Evolutionary conservation across 2,888 invertebrate genomes (phyloP).

Genomic region (Acanthosepion esculentum): DNA sequence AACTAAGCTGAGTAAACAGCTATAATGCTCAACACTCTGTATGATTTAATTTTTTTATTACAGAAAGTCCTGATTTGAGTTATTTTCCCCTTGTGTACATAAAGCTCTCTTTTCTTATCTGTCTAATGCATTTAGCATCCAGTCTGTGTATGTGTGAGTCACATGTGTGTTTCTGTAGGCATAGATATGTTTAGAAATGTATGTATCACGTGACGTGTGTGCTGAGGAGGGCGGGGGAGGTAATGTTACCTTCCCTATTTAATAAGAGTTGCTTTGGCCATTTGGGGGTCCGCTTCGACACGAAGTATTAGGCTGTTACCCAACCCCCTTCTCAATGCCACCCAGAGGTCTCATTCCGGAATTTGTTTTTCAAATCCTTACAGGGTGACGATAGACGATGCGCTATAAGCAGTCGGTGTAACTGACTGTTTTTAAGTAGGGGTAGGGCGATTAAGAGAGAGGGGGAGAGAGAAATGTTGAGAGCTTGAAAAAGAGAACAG

Average conservation of each 20-base stretch:
- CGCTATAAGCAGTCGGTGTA: neutral
- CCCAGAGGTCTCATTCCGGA: neutral
- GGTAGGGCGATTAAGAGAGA: neutral
- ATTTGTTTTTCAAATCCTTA: neutral
- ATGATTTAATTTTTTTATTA: no score
- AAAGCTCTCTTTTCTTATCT: neutral
- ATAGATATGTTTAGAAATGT: neutral
- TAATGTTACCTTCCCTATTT: neutral
- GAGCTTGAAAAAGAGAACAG: neutral
- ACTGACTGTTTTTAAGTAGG: neutral
- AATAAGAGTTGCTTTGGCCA: neutral
- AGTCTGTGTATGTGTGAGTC: neutral
- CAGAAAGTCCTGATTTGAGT: no score
- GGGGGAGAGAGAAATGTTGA: neutral
- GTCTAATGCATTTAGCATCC: neutral
- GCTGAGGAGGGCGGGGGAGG: neutral
- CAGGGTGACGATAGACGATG: constrained; percentile 7
- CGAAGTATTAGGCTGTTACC: neutral
- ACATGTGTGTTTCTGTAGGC: neutral
- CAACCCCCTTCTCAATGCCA: neutral
- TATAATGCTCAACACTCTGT: no score
- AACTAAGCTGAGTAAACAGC: no score
- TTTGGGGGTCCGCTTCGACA: neutral
- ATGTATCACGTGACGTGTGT: neutral
- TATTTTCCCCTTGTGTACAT: no score